Evolutionary conservation across 2,797 vertebrate genomes (phyloP), one percentile per base, ranked within the genome.

Genomic region (Syngnathus rostellatus): DNA sequence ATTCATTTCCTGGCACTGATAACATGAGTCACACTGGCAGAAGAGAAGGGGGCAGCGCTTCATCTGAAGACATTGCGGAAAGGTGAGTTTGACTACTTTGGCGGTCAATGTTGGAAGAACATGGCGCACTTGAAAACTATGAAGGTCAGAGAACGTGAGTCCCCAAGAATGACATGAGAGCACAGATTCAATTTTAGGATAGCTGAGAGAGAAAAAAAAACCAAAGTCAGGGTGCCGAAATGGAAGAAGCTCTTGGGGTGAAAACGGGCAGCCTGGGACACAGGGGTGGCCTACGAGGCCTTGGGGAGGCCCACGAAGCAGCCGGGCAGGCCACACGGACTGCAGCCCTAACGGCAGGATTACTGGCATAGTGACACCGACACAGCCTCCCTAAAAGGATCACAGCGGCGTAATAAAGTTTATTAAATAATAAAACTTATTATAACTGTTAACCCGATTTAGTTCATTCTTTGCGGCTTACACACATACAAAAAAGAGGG

Each of bases 391-490:
- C 94, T 97, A 97, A 98, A 95, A 94, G 95, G 97, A 98, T 99
- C 95, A 96, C 88, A 89, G 88, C 91, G 87, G 93, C 93, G 94
- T 95, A 97, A 99, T 98, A 95, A 99, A 98, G 92, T 98, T 98
- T 98, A 98, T 98, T 98, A 96, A 98, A 98, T 99, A 98, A 98
- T 96, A 97, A 97, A 95, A 99, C 94, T 98, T 98, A 98, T 97
- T 98, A 98, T 94, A 98, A 98, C 93, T 95, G 95, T 95, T 99
- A 99, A 99, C 96, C 95, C 94, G 97, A 98, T 99, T 99, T 99
- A 96, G 93, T 96, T 98, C 93, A 97, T 98, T 98, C 95, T 98
- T 95, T 90, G 92, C 92, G 94, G 96, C 96, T 98, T 98, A 98
- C 93, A 95, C 92, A 95, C 86, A 87, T 86, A 91, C 85, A 91